Evolutionary conservation across 2,888 invertebrate species (phyloP).

Genomic region (Nomada fucata): DNA sequence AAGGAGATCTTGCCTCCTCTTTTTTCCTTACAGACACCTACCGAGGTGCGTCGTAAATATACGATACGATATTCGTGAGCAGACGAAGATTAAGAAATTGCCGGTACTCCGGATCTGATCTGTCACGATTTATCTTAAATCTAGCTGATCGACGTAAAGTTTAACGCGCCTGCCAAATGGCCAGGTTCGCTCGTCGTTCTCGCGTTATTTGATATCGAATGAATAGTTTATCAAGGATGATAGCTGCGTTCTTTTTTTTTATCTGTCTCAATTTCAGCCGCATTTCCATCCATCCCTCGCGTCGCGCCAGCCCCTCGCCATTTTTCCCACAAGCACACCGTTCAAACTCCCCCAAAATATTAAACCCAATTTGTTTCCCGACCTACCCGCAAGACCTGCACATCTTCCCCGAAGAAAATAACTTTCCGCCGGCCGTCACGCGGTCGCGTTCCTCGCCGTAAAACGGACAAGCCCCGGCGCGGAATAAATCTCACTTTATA

Average conservation of each 20-base stretch:
- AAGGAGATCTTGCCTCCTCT: not conserved
- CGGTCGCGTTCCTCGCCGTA: constrained; percentile 37
- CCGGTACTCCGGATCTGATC: not conserved
- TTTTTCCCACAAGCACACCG: not conserved
- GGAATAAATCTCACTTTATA: constrained; percentile 59
- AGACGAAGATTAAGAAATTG: not conserved
- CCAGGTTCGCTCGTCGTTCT: too few species aligned
- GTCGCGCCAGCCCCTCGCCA: not conserved
- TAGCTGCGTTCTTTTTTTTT: not conserved
- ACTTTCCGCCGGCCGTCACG: not conserved
- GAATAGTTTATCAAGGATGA: too few species aligned
- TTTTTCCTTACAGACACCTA: not conserved
- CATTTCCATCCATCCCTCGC: not conserved
- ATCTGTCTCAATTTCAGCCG: not conserved
- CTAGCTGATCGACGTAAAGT: too few species aligned
- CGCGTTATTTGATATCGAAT: too few species aligned
- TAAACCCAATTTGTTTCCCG: constrained; percentile 4
- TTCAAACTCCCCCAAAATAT: not conserved
- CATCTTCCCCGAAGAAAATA: not conserved
- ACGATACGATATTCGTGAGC: not conserved
- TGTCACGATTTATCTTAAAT: too few species aligned
- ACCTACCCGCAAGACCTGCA: not conserved
- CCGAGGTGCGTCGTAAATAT: not conserved
- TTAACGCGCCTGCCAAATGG: too few species aligned
- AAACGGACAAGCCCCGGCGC: constrained; percentile 31